A percentile compares a stretch with the other conserved stretches of the same genome.
Conservation (phyloP, 2,888 invertebrate species). For the Diarsia mendica region DNA sequence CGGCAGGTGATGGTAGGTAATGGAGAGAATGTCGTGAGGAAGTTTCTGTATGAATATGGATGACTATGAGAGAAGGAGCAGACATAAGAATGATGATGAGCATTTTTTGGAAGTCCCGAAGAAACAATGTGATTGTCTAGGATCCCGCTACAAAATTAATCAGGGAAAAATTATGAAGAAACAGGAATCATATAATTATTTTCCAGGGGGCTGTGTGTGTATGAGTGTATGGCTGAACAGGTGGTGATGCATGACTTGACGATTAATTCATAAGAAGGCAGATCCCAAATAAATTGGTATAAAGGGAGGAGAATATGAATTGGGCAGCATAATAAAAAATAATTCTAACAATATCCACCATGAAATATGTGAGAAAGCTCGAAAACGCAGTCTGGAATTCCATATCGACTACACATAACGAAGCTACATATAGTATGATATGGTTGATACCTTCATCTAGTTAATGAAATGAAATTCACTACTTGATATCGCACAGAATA, state of each 20-base stretch:
- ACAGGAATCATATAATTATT: neutral
- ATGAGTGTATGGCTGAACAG: too few species aligned
- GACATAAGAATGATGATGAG: neutral
- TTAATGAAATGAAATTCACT: too few species aligned
- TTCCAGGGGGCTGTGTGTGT: neutral
- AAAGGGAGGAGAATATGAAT: neutral
- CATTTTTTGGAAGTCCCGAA: neutral
- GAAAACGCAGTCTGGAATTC: neutral
- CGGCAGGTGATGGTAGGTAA: neutral
- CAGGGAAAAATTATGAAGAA: neutral
- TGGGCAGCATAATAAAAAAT: neutral
- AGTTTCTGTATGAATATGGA: neutral
- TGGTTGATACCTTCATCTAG: constrained; percentile 1
- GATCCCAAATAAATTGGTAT: neutral
- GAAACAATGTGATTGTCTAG: neutral
- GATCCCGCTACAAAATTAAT: neutral
- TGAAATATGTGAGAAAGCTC: neutral
- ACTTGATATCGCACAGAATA: too few species aligned
- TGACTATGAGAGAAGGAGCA: neutral
- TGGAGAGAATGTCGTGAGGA: neutral
- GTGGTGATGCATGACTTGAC: neutral
- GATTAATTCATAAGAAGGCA: neutral
- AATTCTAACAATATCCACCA: neutral
- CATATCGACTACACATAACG: neutral
- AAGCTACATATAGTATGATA: neutral